Percentiles rank a stretch among this genome's conserved stretches.
phyloP scores from a whole-genome alignment of 2,113 vertebrate species.

The Heterotis niloticus region DNA sequence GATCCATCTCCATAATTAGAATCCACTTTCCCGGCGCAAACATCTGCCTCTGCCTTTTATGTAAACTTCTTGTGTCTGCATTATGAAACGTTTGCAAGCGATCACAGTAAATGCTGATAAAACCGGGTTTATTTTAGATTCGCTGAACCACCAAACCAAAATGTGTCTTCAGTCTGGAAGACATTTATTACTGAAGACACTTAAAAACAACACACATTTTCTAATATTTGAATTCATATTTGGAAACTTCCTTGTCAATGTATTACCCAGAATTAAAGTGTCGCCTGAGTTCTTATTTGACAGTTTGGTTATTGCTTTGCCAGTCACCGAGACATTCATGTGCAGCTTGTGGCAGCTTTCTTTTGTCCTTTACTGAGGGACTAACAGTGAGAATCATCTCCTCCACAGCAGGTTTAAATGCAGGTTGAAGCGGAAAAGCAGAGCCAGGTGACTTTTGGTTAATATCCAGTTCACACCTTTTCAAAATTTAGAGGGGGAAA shows the following conservation, averaged over 20 bases:
- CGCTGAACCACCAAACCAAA: background rate
- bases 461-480: conserved; percentile 5
- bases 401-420: conserved; percentile 3
- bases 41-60: conserved; percentile 25
- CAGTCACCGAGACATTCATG: too few species aligned
- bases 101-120: background rate
- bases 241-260: background rate
- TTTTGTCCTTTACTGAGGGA: background rate
- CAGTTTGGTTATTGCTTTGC: too few species aligned
- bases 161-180: background rate
- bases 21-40: conserved; percentile 19
- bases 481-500: background rate
- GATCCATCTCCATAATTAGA: conserved; percentile 57
- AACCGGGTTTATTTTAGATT: background rate
- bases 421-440: background rate
- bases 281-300: background rate
- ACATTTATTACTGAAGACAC: background rate
- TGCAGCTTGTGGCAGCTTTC: background rate
- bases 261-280: background rate
- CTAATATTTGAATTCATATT: background rate
- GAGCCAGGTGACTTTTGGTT: conserved; percentile 2
- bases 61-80: conserved; percentile 27
- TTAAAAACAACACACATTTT: background rate
- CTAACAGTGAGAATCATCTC: background rate
- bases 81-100: background rate